Conservation (phyloP, 2,113 vertebrate species). For the Marmota flaviventris region DNA sequence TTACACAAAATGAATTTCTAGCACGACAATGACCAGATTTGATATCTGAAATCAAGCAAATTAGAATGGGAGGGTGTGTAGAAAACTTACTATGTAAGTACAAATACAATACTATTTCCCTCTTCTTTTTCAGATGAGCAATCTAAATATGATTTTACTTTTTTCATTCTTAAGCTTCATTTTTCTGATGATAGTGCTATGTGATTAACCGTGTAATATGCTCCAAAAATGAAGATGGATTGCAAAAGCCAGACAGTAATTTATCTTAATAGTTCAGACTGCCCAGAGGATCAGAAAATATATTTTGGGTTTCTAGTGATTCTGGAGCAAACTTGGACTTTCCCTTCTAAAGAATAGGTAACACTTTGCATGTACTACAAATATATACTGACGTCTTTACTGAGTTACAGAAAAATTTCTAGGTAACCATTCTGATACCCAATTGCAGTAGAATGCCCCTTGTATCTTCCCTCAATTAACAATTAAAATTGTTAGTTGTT, state of each 20-base stretch:
- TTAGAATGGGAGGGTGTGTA: background rate
- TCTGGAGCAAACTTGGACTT: background rate
- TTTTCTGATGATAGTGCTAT: background rate
- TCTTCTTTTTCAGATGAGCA: background rate
- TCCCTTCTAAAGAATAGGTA: background rate
- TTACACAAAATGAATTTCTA: background rate
- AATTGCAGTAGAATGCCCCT: background rate
- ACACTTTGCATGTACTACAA: background rate
- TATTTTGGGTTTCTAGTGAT: background rate
- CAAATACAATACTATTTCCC: background rate
- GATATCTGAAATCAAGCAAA: background rate
- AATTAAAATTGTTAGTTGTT: background rate
- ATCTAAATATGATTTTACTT: background rate
- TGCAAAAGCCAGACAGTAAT: background rate
- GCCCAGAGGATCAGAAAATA: slow-evolving; percentile 5
- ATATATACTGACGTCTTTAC: background rate
- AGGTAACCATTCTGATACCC: background rate
- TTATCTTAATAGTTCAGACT: slow-evolving; percentile 20
- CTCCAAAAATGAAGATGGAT: background rate
- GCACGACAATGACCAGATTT: background rate
- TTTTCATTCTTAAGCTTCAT: background rate
- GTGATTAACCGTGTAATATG: background rate
- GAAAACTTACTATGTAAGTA: background rate
- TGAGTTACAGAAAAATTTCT: background rate
- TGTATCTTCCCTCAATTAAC: background rate